A percentile compares a stretch with the other conserved stretches of the same genome.
Evolutionary conservation across 1,140 invertebrate species (phyloP).

Genomic region (Polypedilum vanderplanki): DNA sequence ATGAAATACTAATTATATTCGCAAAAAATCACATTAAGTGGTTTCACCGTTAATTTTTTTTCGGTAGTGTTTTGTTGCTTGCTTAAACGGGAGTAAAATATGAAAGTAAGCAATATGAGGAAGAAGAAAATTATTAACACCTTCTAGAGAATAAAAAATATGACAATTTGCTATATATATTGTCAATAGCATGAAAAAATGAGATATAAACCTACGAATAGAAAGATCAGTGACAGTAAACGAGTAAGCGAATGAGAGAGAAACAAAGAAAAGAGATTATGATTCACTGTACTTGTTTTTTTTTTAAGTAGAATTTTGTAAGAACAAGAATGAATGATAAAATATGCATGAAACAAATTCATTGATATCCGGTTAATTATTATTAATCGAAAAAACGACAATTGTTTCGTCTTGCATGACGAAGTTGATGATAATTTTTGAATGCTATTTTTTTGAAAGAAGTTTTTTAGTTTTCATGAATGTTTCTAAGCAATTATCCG

Average conservation of each 20-base stretch:
- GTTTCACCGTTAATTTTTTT: neutral
- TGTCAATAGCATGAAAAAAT: neutral
- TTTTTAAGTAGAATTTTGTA: no score
- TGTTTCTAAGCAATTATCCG: neutral
- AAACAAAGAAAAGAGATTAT: no score
- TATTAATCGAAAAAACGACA: neutral
- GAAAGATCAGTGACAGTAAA: neutral
- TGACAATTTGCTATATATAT: neutral
- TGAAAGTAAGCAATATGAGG: neutral
- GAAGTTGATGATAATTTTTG: neutral
- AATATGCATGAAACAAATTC: neutral
- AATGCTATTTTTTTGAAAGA: no score
- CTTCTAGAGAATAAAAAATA: neutral
- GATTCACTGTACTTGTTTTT: no score
- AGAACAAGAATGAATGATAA: neutral
- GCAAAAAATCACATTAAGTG: slow-evolving; percentile 5
- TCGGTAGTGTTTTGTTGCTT: no score
- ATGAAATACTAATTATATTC: neutral
- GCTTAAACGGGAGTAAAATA: neutral
- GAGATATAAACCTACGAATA: neutral
- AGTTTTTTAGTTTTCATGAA: neutral
- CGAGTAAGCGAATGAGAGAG: no score
- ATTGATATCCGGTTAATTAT: slow-evolving; percentile 15
- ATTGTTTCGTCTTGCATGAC: neutral
- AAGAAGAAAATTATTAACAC: slow-evolving; percentile 8